phyloP scores from a whole-genome alignment of 1,140 invertebrate genomes.

The Drosophila hydei region DNA sequence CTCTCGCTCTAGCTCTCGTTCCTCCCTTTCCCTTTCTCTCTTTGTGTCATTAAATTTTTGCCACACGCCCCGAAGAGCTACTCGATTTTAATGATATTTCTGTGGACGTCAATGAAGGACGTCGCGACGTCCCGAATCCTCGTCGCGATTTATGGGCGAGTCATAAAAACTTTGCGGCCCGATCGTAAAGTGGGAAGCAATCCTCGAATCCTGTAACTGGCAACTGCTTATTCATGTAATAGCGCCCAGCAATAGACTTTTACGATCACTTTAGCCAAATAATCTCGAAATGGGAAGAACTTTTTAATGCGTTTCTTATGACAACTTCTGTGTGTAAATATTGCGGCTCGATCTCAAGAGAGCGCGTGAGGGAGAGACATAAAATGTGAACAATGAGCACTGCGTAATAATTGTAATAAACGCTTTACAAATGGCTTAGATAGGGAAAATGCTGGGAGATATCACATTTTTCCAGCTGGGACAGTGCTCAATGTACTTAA shows the following conservation, averaged over 20 bases:
- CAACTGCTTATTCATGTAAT: constrained; percentile 8
- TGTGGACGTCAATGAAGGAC: background rate
- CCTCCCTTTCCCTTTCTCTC: background rate
- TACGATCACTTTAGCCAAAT: constrained; percentile 40
- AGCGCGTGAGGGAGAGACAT: background rate
- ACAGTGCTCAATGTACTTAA: no score
- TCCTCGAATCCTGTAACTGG: constrained; percentile 15
- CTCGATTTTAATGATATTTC: constrained; percentile 29
- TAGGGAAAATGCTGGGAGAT: background rate
- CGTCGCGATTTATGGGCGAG: constrained; percentile 26
- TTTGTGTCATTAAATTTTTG: constrained; percentile 13
- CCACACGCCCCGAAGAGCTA: constrained; percentile 20
- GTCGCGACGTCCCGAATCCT: constrained; percentile 3
- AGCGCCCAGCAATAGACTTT: constrained; percentile 16
- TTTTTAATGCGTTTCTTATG: constrained; percentile 31
- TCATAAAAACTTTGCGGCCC: constrained; percentile 45
- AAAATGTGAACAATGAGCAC: background rate
- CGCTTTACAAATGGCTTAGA: background rate
- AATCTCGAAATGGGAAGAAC: background rate
- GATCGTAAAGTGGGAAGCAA: constrained; percentile 28
- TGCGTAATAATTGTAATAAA: background rate
- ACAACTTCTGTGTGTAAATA: constrained; percentile 41
- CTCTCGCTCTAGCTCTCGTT: background rate
- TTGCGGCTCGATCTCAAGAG: constrained; percentile 1
- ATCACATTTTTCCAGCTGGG: no score